A percentile compares a stretch with the other conserved stretches of the same genome.
These are phyloP conservation scores for Microcebus tavaratra DNA, from an alignment of 2,113 vertebrate genomes.

Conservation along the genomic window DNA sequence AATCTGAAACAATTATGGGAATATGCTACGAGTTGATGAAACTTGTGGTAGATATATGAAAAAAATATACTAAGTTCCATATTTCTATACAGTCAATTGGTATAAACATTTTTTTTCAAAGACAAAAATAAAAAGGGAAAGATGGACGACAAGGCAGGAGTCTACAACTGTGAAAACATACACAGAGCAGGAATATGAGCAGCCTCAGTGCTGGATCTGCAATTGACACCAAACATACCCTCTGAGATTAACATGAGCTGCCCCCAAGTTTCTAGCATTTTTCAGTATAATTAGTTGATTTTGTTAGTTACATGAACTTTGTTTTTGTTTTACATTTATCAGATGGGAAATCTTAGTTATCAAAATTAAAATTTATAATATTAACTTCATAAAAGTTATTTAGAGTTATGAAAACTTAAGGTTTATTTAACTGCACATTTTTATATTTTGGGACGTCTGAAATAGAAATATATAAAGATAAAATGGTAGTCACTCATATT, in stretches of 20 bases:
- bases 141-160: neutral
- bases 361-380: neutral
- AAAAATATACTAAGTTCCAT: neutral
- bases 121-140: neutral
- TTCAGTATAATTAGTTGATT: neutral
- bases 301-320: neutral
- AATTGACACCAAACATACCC: neutral
- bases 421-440: neutral
- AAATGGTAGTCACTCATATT: neutral
- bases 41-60: neutral
- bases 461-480: neutral
- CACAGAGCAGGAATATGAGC: neutral
- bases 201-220: rapidly evolving
- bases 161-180: neutral
- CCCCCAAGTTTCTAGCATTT: neutral
- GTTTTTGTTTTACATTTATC: neutral
- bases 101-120: neutral
- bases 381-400: neutral
- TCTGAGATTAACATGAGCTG: neutral
- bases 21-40: neutral
- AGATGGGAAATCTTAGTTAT: neutral
- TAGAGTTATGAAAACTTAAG: neutral
- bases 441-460: neutral
- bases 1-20: neutral
- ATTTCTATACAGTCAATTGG: neutral